Conservation (phyloP, 2,888 invertebrate species). For the Cosmopolites sordidus region DNA sequence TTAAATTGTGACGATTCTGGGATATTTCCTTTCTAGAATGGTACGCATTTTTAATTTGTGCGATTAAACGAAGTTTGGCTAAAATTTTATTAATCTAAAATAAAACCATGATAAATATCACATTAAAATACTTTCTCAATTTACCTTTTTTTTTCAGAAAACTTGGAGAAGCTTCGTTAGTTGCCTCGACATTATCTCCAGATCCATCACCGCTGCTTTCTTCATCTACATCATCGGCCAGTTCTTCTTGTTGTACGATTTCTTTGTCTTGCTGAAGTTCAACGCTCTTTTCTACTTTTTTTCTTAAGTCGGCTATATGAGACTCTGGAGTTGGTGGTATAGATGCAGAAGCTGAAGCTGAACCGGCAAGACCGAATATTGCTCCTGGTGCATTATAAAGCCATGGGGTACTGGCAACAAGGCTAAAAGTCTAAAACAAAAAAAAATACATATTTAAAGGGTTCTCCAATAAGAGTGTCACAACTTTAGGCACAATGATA, state of each 20-base stretch:
- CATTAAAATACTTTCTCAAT: neutral
- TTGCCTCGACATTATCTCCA: neutral
- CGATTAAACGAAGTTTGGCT: constrained; percentile 26
- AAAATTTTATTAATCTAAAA: constrained; percentile 28
- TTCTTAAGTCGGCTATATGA: constrained; percentile 21
- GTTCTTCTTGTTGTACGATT: neutral
- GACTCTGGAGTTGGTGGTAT: constrained; percentile 4
- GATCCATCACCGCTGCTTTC: constrained; percentile 4
- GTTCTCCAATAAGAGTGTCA: too few species aligned
- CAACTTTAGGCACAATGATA: too few species aligned
- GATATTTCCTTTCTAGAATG: constrained; percentile 13
- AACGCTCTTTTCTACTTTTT: constrained; percentile 15
- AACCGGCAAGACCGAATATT: constrained; percentile 12
- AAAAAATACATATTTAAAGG: too few species aligned
- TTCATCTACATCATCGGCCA: constrained; percentile 2
- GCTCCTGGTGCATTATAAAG: constrained; percentile 17
- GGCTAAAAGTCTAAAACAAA: neutral
- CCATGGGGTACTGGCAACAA: constrained; percentile 9
- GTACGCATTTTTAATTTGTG: constrained; percentile 25
- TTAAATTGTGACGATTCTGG: constrained; percentile 13
- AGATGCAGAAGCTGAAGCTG: constrained; percentile 20
- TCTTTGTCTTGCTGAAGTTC: constrained; percentile 18
- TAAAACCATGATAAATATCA: too few species aligned
- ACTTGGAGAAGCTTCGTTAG: constrained; percentile 29
- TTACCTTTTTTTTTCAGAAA: constrained; percentile 29